A percentile compares a stretch with the other conserved stretches of the same genome.
These are phyloP conservation scores for Molossus alvarezi DNA, from an alignment of 2,797 vertebrate species.

Conservation along the genomic window DNA sequence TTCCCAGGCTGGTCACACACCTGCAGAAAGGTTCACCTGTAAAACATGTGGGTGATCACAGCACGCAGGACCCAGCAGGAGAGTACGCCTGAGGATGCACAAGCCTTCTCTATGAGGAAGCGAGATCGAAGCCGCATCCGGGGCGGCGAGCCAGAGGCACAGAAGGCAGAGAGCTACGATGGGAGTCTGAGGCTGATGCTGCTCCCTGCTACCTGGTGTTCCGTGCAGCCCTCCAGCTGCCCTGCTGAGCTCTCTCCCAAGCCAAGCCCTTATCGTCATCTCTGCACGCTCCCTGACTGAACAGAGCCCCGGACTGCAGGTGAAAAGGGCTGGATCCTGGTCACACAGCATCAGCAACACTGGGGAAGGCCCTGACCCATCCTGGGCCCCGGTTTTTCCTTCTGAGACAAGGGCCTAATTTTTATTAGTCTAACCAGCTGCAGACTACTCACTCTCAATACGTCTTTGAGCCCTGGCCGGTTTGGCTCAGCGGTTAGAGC, in stretches of 20 bases:
- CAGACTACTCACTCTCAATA: not conserved
- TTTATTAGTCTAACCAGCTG: not conserved
- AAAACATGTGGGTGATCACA: not conserved
- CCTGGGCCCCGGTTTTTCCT: not conserved
- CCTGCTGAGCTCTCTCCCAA: not conserved
- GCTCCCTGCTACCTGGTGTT: not conserved
- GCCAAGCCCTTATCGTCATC: not conserved
- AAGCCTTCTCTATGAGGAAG: not conserved
- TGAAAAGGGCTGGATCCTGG: not conserved
- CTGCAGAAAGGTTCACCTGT: not conserved
- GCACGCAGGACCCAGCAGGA: not conserved
- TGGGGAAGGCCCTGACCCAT: not conserved
- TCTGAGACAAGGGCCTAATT: not conserved
- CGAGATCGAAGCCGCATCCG: rapidly evolving
- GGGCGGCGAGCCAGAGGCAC: not conserved
- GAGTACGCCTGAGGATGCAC: not conserved
- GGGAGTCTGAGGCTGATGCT: not conserved
- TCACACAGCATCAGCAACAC: not conserved
- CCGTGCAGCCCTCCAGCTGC: not conserved
- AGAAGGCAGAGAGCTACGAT: not conserved
- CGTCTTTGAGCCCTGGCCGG: too few species aligned
- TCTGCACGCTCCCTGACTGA: not conserved
- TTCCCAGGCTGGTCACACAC: not conserved
- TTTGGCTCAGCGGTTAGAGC: too few species aligned
- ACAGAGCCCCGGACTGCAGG: not conserved